Percentiles rank a stretch among this genome's conserved stretches.
Conservation (phyloP, 2,797 vertebrate species). For the Girardinus metallicus region DNA sequence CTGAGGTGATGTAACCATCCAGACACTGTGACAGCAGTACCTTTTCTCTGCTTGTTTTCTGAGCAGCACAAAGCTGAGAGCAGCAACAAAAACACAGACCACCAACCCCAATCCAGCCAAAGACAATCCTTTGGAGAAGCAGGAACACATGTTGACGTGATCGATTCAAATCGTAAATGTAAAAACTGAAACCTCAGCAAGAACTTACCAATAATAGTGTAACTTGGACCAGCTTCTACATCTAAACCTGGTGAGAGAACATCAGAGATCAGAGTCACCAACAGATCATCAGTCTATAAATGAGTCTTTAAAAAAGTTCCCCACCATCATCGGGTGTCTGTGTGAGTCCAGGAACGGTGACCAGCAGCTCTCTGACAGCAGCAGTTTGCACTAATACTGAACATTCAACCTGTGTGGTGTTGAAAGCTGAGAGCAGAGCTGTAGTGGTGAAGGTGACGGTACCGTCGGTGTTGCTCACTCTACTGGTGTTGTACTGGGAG, state of each 20-base stretch:
- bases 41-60: neutral
- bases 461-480: conserved; percentile 21
- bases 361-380: conserved; percentile 2
- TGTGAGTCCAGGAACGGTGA: conserved; percentile 6
- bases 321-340: neutral
- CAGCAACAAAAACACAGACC: neutral
- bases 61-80: neutral
- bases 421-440: conserved; percentile 24
- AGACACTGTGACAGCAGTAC: neutral
- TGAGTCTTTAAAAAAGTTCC: neutral
- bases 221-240: neutral
- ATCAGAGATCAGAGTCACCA: neutral
- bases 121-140: neutral
- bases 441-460: conserved; percentile 36
- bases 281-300: neutral
- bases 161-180: neutral
- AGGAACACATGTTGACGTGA: neutral
- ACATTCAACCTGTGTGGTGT: conserved; percentile 29
- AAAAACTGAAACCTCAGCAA: neutral
- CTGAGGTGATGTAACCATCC: neutral
- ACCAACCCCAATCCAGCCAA: neutral
- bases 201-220: neutral
- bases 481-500: conserved; percentile 1
- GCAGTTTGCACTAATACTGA: neutral
- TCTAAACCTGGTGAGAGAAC: neutral